Conservation (phyloP, 2,113 vertebrate genomes). For the Channa argus region DNA sequence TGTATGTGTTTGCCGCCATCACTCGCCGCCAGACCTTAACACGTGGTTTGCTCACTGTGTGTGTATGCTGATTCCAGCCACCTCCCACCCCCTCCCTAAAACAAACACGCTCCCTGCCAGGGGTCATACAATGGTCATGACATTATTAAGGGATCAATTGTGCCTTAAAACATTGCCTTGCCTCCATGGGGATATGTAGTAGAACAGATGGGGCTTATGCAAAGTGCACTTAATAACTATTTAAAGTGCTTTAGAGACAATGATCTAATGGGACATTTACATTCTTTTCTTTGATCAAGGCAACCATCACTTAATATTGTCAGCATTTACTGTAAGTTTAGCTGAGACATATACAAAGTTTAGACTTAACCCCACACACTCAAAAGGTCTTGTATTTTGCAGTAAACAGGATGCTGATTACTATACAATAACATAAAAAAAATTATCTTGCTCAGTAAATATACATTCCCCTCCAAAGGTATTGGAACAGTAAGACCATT, state of each 20-base stretch:
- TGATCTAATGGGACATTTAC: constrained; percentile 79
- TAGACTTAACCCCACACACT: too few species aligned
- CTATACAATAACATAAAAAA: neutral
- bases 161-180: constrained; percentile 79
- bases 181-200: constrained; percentile 62
- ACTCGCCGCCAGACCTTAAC: constrained; percentile 46
- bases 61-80: constrained; percentile 19
- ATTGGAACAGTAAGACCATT: too few species aligned
- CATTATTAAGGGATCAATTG: constrained; percentile 86
- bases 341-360: neutral
- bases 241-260: constrained; percentile 79
- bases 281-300: constrained; percentile 62
- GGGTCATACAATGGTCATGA: constrained; percentile 79
- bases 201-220: constrained; percentile 77
- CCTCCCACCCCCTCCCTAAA: constrained; percentile 9
- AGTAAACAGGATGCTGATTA: neutral
- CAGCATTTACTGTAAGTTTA: constrained; percentile 5
- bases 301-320: constrained; percentile 35
- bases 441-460: neutral
- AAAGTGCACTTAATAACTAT: constrained; percentile 78
- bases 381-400: neutral
- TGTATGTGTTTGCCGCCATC: constrained; percentile 51
- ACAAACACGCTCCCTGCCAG: constrained; percentile 58
- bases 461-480: too few species aligned
- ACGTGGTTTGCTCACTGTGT: constrained; percentile 14